Percentiles rank a stretch among this genome's conserved stretches.
Conservation (phyloP, 2,888 invertebrate genomes). For the Theretra japonica region DNA sequence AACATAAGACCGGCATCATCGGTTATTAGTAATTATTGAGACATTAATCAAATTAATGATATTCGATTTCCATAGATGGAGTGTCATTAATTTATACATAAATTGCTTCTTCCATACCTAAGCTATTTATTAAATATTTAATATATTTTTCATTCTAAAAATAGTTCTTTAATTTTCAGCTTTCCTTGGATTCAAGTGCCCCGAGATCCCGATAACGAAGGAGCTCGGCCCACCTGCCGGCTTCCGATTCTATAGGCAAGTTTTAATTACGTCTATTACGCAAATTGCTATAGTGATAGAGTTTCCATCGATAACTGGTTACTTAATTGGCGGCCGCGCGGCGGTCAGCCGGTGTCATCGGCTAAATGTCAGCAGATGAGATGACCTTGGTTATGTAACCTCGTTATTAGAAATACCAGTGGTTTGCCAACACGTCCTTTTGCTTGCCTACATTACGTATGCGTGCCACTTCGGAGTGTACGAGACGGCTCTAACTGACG, state of each 20-base stretch:
- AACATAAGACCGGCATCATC: no score
- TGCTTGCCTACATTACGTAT: slow-evolving; percentile 41
- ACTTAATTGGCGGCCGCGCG: slow-evolving; percentile 62
- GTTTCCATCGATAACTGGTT: slow-evolving; percentile 67
- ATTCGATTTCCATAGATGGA: no score
- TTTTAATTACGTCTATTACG: slow-evolving; percentile 9
- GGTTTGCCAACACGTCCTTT: slow-evolving; percentile 62
- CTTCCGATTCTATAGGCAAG: slow-evolving; percentile 77
- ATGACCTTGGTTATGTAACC: slow-evolving; percentile 78
- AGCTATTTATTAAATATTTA: no score
- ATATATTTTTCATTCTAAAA: not conserved
- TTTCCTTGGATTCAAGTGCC: slow-evolving; percentile 92
- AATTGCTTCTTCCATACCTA: no score
- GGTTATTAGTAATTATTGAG: no score
- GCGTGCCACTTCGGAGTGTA: slow-evolving; percentile 28
- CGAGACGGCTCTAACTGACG: slow-evolving; percentile 24
- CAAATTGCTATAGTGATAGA: slow-evolving; percentile 47
- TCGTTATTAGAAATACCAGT: slow-evolving; percentile 69
- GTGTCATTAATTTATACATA: no score
- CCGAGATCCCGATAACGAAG: slow-evolving; percentile 79
- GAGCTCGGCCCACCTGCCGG: slow-evolving; percentile 77
- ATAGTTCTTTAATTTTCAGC: slow-evolving; percentile 72
- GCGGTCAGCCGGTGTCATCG: slow-evolving; percentile 66
- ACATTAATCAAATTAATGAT: no score
- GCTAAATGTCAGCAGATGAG: slow-evolving; percentile 78